Conservation (phyloP, 1,140 invertebrate species). For the Aphidius gifuensis region DNA sequence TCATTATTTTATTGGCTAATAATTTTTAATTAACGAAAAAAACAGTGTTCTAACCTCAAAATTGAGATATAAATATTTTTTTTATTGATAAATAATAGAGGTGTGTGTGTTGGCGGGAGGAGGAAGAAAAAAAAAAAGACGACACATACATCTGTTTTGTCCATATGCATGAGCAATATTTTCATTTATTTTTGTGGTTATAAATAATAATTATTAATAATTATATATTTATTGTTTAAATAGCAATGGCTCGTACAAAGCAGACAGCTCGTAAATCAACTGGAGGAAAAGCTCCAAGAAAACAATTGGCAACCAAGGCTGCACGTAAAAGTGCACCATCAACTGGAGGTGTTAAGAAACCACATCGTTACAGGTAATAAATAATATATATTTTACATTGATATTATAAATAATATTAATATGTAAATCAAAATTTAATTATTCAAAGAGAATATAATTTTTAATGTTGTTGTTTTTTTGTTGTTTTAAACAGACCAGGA, state of each 20-base stretch:
- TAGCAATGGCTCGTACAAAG: conserved; percentile 78
- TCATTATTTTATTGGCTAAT: too few relatives aligned
- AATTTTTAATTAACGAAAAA: too few relatives aligned
- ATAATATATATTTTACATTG: background rate
- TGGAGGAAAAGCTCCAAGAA: conserved; percentile 69
- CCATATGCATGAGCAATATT: background rate
- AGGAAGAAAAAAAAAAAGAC: too few relatives aligned
- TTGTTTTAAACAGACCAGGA: conserved; percentile 59
- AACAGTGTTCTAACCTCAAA: too few relatives aligned
- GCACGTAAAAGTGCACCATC: conserved; percentile 57
- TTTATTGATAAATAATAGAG: too few relatives aligned
- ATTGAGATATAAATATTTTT: too few relatives aligned
- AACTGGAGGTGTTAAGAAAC: conserved; percentile 62
- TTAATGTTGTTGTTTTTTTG: background rate
- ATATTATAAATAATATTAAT: too few relatives aligned
- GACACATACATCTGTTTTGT: background rate
- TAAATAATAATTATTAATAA: conserved; percentile 1
- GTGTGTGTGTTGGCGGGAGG: too few relatives aligned
- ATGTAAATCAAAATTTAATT: background rate
- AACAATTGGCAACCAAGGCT: conserved; percentile 68
- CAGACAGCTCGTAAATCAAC: conserved; percentile 78
- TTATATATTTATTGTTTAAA: conserved; percentile 3
- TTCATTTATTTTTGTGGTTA: background rate
- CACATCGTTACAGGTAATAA: conserved; percentile 62
- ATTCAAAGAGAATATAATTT: background rate